Conservation (phyloP, 2,113 vertebrate species). For the Cacatua alba region DNA sequence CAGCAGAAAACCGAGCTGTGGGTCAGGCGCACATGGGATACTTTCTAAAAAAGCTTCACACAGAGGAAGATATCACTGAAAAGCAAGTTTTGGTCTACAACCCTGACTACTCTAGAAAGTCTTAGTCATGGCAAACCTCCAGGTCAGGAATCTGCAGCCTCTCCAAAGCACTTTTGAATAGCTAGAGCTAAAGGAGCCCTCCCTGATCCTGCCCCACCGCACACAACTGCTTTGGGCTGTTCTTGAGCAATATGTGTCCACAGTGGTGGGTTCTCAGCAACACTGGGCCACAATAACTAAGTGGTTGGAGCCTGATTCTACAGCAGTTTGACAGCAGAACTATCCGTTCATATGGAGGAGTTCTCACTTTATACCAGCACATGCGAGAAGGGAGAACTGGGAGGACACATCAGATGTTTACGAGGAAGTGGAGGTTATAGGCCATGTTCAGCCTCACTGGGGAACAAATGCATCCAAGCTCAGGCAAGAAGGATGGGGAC, state of each 20-base stretch:
- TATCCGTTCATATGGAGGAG: not conserved
- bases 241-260: not conserved
- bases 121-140: not conserved
- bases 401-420: not conserved
- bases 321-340: not conserved
- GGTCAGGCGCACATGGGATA: not conserved
- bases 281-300: not conserved
- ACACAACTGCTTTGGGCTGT: not conserved
- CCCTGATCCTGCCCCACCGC: not conserved
- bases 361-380: not conserved
- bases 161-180: not conserved
- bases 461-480: not conserved
- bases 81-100: not conserved
- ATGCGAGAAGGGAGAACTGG: not conserved
- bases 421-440: conserved; percentile 41
- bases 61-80: not conserved
- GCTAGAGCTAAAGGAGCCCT: not conserved
- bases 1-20: not conserved
- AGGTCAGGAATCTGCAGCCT: not conserved
- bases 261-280: not conserved
- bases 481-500: not conserved
- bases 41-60: not conserved
- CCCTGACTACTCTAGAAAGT: not conserved
- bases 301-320: not conserved
- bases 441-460: conserved; percentile 20